These are phyloP conservation scores for Druceiella hillmani DNA, from an alignment of 2,888 invertebrate species.

Conservation along the genomic window DNA sequence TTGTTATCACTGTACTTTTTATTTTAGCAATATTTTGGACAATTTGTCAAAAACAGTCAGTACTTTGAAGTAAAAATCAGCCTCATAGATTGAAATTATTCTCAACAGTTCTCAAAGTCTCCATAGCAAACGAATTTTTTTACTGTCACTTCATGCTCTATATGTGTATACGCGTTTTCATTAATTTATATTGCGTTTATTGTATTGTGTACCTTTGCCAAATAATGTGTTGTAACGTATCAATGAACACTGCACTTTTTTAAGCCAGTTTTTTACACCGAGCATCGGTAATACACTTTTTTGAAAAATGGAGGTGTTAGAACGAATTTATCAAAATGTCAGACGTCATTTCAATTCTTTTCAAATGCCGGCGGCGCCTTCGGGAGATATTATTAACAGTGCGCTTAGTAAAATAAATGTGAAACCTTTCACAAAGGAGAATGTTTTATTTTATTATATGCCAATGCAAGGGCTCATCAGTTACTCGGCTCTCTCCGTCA, in stretches of 20 bases:
- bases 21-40: no score
- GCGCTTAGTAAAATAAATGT: slow-evolving; percentile 41
- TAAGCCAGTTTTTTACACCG: slow-evolving; percentile 12
- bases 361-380: slow-evolving; percentile 30
- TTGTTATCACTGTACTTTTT: no score
- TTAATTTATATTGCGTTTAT: no score
- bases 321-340: slow-evolving; percentile 36
- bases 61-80: no score
- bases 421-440: slow-evolving; percentile 65
- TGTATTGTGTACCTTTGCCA: slow-evolving; percentile 47
- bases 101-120: no score
- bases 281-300: neutral
- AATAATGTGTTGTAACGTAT: slow-evolving; percentile 43
- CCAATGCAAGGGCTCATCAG: slow-evolving; percentile 70
- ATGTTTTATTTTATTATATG: slow-evolving; percentile 68
- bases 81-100: no score
- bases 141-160: no score
- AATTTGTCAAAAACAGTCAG: no score
- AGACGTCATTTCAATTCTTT: slow-evolving; percentile 33
- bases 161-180: no score
- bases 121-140: no score
- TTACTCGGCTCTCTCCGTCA: slow-evolving; percentile 73
- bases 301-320: slow-evolving; percentile 37
- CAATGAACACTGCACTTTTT: slow-evolving; percentile 28
- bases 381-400: slow-evolving; percentile 39